These are phyloP conservation scores for Eupithecia subumbrata DNA, from an alignment of 2,888 invertebrate species.

Conservation along the genomic window DNA sequence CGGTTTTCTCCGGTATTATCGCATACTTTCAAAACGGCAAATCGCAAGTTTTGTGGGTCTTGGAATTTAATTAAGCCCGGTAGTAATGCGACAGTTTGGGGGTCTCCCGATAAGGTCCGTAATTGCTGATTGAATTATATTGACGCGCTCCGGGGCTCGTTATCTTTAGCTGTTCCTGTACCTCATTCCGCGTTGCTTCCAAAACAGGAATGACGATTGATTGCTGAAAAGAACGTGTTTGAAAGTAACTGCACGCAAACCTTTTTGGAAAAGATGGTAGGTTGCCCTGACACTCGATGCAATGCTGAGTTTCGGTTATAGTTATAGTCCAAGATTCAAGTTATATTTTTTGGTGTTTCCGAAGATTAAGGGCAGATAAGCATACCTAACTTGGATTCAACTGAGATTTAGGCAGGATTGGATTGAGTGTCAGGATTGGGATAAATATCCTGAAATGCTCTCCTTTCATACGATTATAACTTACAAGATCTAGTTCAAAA, in stretches of 20 bases:
- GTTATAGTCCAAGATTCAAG: background rate
- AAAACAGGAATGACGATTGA: conserved; percentile 14
- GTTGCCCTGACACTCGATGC: background rate
- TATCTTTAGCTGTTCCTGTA: conserved; percentile 24
- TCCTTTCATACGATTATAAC: background rate
- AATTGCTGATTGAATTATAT: conserved; percentile 29
- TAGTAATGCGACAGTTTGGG: conserved; percentile 10
- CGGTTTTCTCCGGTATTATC: background rate
- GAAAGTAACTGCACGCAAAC: background rate
- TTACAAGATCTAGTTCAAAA: background rate
- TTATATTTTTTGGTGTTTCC: background rate
- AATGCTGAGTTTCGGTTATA: background rate
- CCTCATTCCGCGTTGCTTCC: conserved; percentile 25
- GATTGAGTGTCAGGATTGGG: background rate
- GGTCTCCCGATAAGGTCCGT: conserved; percentile 14
- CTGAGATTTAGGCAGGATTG: background rate
- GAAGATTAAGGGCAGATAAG: background rate
- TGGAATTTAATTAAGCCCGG: conserved; percentile 17
- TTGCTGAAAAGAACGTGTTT: background rate
- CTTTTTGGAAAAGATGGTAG: background rate
- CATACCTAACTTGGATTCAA: background rate
- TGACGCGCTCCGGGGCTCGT: conserved; percentile 18
- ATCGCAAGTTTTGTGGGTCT: background rate
- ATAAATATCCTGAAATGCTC: background rate
- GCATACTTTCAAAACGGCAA: conserved; percentile 8